Percentiles rank a stretch among this genome's conserved stretches.
These are phyloP conservation scores for Altica lythri DNA, from an alignment of 2,888 invertebrate genomes.

Conservation along the genomic window DNA sequence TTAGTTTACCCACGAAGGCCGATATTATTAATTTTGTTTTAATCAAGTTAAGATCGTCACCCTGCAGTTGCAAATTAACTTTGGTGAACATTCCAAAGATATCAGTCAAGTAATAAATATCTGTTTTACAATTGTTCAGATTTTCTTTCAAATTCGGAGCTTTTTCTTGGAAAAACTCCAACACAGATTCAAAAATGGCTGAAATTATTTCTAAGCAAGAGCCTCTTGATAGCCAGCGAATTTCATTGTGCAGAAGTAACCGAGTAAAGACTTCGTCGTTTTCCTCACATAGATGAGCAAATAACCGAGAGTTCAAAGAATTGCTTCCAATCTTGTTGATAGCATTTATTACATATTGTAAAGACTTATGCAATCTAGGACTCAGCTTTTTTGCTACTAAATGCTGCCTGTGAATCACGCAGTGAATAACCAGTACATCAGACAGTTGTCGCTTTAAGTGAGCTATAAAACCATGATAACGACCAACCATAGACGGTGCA, in stretches of 20 bases:
- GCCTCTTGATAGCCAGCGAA: slow-evolving; percentile 9
- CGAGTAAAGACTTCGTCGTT: slow-evolving; percentile 9
- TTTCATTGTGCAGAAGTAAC: slow-evolving; percentile 7
- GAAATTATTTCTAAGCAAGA: slow-evolving; percentile 9
- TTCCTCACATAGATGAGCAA: slow-evolving; percentile 5
- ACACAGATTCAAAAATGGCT: slow-evolving; percentile 6
- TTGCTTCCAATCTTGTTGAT: slow-evolving; percentile 14
- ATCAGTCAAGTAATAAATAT: too few species aligned
- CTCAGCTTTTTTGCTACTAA: slow-evolving; percentile 19
- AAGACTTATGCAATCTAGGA: slow-evolving; percentile 6
- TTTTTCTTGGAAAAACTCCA: neutral
- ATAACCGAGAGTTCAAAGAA: slow-evolving; percentile 7
- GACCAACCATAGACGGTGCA: slow-evolving; percentile 12
- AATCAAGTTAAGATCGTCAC: slow-evolving; percentile 4
- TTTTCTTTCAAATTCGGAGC: slow-evolving; percentile 10
- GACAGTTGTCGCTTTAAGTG: slow-evolving; percentile 4
- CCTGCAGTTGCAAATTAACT: slow-evolving; percentile 5
- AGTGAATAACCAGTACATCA: slow-evolving; percentile 8
- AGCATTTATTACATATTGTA: neutral
- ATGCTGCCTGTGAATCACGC: slow-evolving; percentile 13
- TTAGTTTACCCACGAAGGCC: too few species aligned
- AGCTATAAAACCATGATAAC: slow-evolving; percentile 12
- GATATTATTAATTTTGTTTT: slow-evolving; percentile 7
- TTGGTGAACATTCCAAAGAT: too few species aligned
- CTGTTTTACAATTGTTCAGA: slow-evolving; percentile 6